These are phyloP conservation scores for Danaus chrysippus DNA, from an alignment of 2,888 invertebrate species.

Conservation along the genomic window DNA sequence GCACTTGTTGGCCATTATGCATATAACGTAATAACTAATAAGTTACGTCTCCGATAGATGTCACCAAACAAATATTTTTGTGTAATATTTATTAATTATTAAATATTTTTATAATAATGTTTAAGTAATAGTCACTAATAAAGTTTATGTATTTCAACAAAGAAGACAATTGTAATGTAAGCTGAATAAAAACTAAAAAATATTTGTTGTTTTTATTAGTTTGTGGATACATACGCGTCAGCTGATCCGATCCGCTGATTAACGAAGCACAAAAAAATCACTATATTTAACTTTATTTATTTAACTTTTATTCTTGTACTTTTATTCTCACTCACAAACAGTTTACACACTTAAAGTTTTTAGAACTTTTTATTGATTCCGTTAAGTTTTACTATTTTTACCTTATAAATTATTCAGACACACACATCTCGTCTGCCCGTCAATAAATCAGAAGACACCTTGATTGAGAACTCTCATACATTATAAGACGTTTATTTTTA, in stretches of 20 bases:
- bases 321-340: conserved; percentile 9
- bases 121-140: too few species aligned
- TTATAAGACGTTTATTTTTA: too few species aligned
- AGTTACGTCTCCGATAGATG: background rate
- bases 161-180: conserved; percentile 1
- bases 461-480: too few species aligned
- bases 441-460: too few species aligned
- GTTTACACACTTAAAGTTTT: conserved; percentile 8
- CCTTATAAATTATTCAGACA: conserved; percentile 9
- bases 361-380: conserved; percentile 7
- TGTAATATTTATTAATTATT: too few species aligned
- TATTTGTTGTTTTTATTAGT: conserved; percentile 7
- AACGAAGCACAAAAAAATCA: conserved; percentile 9
- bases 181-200: conserved; percentile 9
- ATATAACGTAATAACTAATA: too few species aligned
- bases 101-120: too few species aligned
- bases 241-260: conserved; percentile 8
- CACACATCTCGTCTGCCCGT: too few species aligned
- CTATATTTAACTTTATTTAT: conserved; percentile 3
- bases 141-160: too few species aligned
- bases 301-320: too few species aligned
- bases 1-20: conserved; percentile 6
- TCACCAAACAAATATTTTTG: too few species aligned
- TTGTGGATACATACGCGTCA: conserved; percentile 9
- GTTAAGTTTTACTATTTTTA: conserved; percentile 5